These are phyloP conservation scores for Polymixis lichenea DNA, from an alignment of 2,888 invertebrate genomes.

Conservation along the genomic window DNA sequence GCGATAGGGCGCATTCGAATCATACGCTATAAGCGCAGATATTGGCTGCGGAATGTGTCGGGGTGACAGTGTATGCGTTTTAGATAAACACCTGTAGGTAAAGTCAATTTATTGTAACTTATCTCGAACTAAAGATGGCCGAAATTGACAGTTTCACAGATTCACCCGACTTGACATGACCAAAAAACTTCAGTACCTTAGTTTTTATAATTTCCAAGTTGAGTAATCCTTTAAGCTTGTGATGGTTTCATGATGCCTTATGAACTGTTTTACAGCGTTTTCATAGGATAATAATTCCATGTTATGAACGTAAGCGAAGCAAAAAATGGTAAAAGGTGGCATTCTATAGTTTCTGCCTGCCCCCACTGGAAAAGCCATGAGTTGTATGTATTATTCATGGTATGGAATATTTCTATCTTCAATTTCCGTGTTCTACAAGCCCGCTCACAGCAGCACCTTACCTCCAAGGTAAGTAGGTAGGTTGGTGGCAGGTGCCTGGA, in stretches of 20 bases:
- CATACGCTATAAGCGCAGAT: slow-evolving; percentile 47
- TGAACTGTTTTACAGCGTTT: too few species aligned
- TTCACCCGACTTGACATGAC: neutral
- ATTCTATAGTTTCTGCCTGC: neutral
- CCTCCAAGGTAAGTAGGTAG: too few species aligned
- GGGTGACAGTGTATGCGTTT: slow-evolving; percentile 15
- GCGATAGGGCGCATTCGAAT: slow-evolving; percentile 46
- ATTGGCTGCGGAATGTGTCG: slow-evolving; percentile 19
- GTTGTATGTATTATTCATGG: neutral
- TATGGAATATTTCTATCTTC: neutral
- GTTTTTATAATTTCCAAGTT: neutral
- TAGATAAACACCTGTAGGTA: neutral
- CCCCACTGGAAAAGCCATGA: neutral
- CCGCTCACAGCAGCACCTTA: slow-evolving; percentile 21
- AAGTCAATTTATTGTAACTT: neutral
- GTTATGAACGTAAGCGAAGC: neutral
- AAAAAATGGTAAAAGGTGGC: neutral
- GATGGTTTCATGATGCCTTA: too few species aligned
- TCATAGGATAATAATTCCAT: neutral
- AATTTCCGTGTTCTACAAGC: neutral
- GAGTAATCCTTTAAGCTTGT: neutral
- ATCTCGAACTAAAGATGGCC: neutral
- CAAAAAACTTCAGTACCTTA: neutral
- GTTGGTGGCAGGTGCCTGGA: slow-evolving; percentile 31
- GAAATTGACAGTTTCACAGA: neutral